Base-by-base conservation (phyloP, 2,113 vertebrate genomes). In the Fregetta grallaria region DNA sequence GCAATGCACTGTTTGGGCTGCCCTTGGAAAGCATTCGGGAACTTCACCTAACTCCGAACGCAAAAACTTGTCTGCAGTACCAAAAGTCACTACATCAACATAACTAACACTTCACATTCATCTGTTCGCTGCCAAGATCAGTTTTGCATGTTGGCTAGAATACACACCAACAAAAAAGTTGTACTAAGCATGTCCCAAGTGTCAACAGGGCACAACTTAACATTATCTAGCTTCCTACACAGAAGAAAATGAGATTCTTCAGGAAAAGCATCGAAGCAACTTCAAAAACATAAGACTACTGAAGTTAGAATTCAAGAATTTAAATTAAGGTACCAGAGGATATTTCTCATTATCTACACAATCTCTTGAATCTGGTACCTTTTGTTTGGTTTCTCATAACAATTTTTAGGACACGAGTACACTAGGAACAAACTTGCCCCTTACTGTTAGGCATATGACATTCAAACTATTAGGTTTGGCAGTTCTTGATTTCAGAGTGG, bases 401-500 rank as follows among this genome's bases (percentile, higher is more conserved):
- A 38, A 44, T 32, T 66, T 76, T 86, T 32, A 65, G 53, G 14
- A 40, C 27, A 79, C 0, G 1, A 73, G 44, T 30, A 61, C 3
- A 58, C 9, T 5, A 45, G 50, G 42, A 77, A 85, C 13, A 58
- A 84, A 62, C 11, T 18, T 45, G 29, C 9, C 38, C 45, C 19
- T 30, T 45, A 23, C 11, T 29, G 11, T 29, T 8, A 77, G 20
- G 38, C 47, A 50, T 5, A 74, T 26, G 15, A 81, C 18, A 1
- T 47, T 42, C 59, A 70, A 80, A 87, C 38, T 22, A 45, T 26
- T 27, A 53, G 14, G 62, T 87, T 40, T 76, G 26, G 34, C 66
- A 92, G 66, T 20, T 96, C 63, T 76, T 86, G 14, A 75, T 93
- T 92, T 88, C 84, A 90, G 53, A 92, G 88, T 23, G 42, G 36